Conservation (phyloP, 2,888 invertebrate species). For the Chrysomela aeneicollis region DNA sequence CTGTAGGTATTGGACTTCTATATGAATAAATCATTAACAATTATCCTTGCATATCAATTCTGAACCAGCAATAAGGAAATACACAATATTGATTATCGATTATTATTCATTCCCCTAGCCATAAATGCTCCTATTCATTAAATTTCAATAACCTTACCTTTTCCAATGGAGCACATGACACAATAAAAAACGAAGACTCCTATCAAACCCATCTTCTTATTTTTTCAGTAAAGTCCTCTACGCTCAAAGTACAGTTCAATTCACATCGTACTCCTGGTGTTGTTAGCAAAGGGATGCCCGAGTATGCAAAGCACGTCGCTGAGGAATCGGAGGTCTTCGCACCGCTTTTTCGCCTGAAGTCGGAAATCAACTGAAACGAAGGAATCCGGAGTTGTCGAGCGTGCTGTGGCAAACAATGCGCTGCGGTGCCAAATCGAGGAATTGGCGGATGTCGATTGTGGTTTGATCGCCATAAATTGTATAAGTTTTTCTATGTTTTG, state of each 20-base stretch:
- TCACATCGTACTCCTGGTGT: constrained; percentile 20
- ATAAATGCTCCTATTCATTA: not conserved
- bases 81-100: not conserved
- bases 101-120: not conserved
- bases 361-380: constrained; percentile 22
- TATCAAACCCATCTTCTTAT: constrained; percentile 18
- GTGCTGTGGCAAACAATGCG: constrained; percentile 14
- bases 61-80: not conserved
- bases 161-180: constrained; percentile 11
- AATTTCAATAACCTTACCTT: constrained; percentile 20
- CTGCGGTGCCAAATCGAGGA: constrained; percentile 24
- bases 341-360: not conserved
- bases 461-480: no score
- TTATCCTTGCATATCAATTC: no score
- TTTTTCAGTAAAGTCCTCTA: not conserved
- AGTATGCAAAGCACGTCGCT: not conserved
- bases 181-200: constrained; percentile 21
- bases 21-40: no score
- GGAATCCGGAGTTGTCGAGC: constrained; percentile 21
- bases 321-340: not conserved
- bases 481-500: no score
- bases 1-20: no score
- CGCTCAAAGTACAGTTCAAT: constrained; percentile 10
- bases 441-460: not conserved
- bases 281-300: not conserved